Evolutionary conservation across 2,888 invertebrate species (phyloP), one percentile per base, ranked within the genome.

Genomic region (Allygus modestus): DNA sequence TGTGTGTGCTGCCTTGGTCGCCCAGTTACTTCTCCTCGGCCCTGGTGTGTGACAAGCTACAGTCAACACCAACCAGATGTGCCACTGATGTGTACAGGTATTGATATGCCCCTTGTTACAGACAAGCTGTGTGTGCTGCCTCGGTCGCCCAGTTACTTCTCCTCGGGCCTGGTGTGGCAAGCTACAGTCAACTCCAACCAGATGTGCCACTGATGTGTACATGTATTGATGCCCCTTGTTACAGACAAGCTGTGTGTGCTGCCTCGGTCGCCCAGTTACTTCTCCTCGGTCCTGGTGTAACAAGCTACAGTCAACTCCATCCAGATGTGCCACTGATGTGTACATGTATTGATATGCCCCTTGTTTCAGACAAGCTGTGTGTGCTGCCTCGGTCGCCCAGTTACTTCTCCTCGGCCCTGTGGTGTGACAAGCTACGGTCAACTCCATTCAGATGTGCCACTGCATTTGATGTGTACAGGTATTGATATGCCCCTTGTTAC

Each of bases 161-260:
- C 77, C 15, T 43, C 77, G 4, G n/a, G n/a, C n/a, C n/a, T 51
- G 4, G 17, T 77, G 77, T 33, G 51, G 51, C 26, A 77, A 77
- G 20, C 51, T 77, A n/a, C 43, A 17, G 4, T 5, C 77, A 0
- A 77, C 77, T 51, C 51, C 46, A 2, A 26, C 51, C 28, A 9
- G 77, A 88, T 96, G 96, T 87, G 93, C 95, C 0, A 89, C 95
- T 12, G 96, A 96, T 90, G 93, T 94, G 95, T 93, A 90, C 89
- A 87, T 4, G 20, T 4, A 4, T 9, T 37, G 37, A 9, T 37
- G 17, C 2, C 4, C 9, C 5, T 37, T 43, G 43, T 86, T 86
- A 5, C 71, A 86, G 86, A 82, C 31, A 86, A 81, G 79, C 46
- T 86, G 20, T 87, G 87, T 43, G 85, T 86, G n/a, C 65, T 77